Evolutionary conservation across 2,888 invertebrate species (phyloP).

Genomic region (Cremastobaeus sp.): DNA sequence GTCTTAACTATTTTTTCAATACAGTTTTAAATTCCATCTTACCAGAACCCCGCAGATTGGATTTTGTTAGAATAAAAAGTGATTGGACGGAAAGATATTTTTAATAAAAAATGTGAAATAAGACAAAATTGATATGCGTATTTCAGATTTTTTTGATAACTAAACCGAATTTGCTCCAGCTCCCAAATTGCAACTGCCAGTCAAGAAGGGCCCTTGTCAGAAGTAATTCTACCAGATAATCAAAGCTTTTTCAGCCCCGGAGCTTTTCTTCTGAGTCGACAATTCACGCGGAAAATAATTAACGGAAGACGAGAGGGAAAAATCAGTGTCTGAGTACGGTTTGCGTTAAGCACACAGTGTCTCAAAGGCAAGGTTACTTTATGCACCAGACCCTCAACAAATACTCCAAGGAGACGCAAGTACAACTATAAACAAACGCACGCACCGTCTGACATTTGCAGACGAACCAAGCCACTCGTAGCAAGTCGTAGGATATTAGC

Average conservation of each 20-base stretch:
- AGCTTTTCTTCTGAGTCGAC: neutral
- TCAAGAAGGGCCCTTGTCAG: too few relatives aligned
- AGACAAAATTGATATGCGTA: too few relatives aligned
- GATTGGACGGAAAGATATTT: too few relatives aligned
- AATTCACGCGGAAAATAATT: constrained; percentile 4
- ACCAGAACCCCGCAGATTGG: too few relatives aligned
- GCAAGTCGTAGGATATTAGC: constrained; percentile 74
- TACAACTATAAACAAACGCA: constrained; percentile 30
- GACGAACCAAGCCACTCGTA: constrained; percentile 63
- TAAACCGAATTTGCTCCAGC: too few relatives aligned
- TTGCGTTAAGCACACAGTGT: neutral
- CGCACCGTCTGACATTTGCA: constrained; percentile 22
- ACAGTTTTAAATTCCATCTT: too few relatives aligned
- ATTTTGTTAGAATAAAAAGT: too few relatives aligned
- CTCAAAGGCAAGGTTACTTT: constrained; percentile 12
- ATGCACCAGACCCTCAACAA: constrained; percentile 3
- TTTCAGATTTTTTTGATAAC: too few relatives aligned
- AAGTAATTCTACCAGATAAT: too few relatives aligned
- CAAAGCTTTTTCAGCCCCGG: too few relatives aligned
- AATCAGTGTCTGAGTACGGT: constrained; percentile 3
- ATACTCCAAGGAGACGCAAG: constrained; percentile 27
- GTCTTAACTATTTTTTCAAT: constrained; percentile 14
- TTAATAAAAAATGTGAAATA: too few relatives aligned
- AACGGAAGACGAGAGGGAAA: neutral
- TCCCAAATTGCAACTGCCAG: too few relatives aligned